Evolutionary conservation across 1,140 invertebrate species (phyloP).

Genomic region (Hyles vespertilio): DNA sequence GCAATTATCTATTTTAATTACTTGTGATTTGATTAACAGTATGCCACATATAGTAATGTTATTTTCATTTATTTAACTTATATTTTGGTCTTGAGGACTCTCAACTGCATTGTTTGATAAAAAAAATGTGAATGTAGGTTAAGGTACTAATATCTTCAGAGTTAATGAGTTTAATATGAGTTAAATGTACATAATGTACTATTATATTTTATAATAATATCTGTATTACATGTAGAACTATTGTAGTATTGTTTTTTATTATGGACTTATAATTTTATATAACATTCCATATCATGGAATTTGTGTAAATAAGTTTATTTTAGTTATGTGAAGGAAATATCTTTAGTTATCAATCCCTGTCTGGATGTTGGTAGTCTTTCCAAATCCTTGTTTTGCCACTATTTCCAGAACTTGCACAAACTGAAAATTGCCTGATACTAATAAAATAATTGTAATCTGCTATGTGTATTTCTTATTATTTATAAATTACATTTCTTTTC

Average conservation of each 20-base stretch:
- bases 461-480: conserved; percentile 14
- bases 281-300: conserved; percentile 65
- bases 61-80: no score
- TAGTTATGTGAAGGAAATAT: conserved; percentile 22
- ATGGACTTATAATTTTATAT: conserved; percentile 2
- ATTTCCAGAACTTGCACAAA: conserved; percentile 24
- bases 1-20: no score
- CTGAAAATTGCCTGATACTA: conserved; percentile 26
- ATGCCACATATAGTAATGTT: no score
- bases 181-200: conserved; percentile 32
- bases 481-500: neutral
- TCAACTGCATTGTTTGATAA: neutral
- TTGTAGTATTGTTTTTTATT: no score
- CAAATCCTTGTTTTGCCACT: conserved; percentile 3
- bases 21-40: no score
- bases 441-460: conserved; percentile 18
- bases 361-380: no score
- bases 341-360: conserved; percentile 7
- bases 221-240: neutral
- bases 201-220: conserved; percentile 21
- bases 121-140: conserved; percentile 11
- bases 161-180: conserved; percentile 26
- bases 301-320: conserved; percentile 51
- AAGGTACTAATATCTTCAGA: conserved; percentile 14
- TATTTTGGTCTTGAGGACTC: no score